Evolutionary conservation across 2,797 vertebrate species (phyloP).

Genomic region (Ataeniobius toweri): DNA sequence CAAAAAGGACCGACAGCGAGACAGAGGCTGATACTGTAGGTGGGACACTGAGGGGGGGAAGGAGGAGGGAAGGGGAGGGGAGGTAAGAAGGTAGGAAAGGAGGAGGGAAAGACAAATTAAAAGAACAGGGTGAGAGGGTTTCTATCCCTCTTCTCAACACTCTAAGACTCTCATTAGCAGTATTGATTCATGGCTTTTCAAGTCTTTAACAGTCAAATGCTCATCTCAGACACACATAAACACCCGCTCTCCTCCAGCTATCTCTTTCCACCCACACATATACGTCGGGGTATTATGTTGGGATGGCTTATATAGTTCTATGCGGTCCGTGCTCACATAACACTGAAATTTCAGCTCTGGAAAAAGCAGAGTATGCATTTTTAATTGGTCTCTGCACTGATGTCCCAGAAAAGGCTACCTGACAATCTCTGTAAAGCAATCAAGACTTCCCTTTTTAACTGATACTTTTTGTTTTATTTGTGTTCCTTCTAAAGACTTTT

Average conservation of each 20-base stretch:
- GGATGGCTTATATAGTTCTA: constrained; percentile 38
- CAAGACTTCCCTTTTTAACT: neutral
- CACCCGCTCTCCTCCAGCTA: constrained; percentile 19
- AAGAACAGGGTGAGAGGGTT: constrained; percentile 71
- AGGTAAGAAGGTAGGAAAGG: constrained; percentile 30
- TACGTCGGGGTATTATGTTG: constrained; percentile 27
- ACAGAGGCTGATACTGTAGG: neutral
- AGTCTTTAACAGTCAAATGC: constrained; percentile 78
- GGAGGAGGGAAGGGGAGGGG: neutral
- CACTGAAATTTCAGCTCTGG: constrained; percentile 58
- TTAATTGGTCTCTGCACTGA: constrained; percentile 56
- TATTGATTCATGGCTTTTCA: constrained; percentile 76
- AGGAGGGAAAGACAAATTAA: constrained; percentile 65
- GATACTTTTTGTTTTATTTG: neutral
- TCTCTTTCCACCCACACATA: constrained; percentile 8
- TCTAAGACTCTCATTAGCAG: constrained; percentile 79
- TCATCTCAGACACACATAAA: constrained; percentile 35
- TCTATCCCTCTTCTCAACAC: constrained; percentile 62
- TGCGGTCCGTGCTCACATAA: constrained; percentile 36
- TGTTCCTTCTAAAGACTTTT: neutral
- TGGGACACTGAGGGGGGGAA: neutral
- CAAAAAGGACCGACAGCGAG: constrained; percentile 14
- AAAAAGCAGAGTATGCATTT: constrained; percentile 73
- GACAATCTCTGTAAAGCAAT: constrained; percentile 22
- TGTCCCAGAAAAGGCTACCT: constrained; percentile 27